phyloP scores from a whole-genome alignment of 2,113 vertebrate genomes.

The Ranitomeya variabilis region DNA sequence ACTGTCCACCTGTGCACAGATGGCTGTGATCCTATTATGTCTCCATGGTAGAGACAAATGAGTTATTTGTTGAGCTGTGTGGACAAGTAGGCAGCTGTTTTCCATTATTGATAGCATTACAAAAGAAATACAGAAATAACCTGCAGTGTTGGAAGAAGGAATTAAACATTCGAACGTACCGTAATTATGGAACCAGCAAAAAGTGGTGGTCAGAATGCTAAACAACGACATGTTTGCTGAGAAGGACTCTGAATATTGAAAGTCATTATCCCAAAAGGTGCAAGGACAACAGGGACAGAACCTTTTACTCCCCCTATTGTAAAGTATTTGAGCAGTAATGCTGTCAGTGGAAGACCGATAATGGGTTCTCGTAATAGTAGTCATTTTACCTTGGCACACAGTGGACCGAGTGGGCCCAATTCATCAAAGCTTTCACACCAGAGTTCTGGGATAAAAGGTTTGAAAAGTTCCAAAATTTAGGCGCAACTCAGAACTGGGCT shows the following conservation, averaged over 20 bases:
- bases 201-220: not conserved
- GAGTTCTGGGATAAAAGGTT: too few relatives aligned
- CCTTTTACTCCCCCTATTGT: not conserved
- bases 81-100: conserved; percentile 12
- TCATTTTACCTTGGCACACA: too few relatives aligned
- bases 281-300: not conserved
- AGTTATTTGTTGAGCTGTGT: conserved; percentile 16
- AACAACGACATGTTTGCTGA: not conserved
- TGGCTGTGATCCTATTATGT: conserved; percentile 53
- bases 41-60: not conserved
- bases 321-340: too few relatives aligned
- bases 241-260: not conserved
- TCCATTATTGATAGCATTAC: not conserved
- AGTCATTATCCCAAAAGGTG: not conserved
- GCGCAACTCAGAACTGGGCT: too few relatives aligned
- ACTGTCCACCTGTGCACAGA: conserved; percentile 53
- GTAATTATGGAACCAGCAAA: not conserved
- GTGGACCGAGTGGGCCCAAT: too few relatives aligned
- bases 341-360: too few relatives aligned
- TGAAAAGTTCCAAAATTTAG: too few relatives aligned
- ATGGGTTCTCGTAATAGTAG: too few relatives aligned
- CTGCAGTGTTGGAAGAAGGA: not conserved
- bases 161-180: not conserved
- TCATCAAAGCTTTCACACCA: too few relatives aligned
- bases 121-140: not conserved